Evolutionary conservation across 2,797 vertebrate genomes (phyloP).

Genomic region (Antennarius maculatus): DNA sequence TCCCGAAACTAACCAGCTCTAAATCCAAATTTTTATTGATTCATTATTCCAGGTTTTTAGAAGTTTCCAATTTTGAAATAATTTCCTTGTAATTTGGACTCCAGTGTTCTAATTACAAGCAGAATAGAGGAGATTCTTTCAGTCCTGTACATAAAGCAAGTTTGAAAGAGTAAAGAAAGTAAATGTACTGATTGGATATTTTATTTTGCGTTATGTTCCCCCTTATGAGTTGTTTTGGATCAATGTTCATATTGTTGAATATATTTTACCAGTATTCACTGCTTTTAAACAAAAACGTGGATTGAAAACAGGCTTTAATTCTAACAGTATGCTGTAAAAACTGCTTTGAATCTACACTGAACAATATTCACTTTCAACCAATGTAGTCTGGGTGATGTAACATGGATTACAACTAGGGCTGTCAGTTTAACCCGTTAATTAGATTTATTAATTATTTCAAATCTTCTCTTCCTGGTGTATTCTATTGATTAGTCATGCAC

Average conservation of each 20-base stretch:
- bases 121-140: background rate
- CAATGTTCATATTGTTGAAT: background rate
- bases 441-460: too few species aligned
- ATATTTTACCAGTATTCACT: too few species aligned
- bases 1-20: background rate
- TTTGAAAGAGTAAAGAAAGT: background rate
- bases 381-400: too few species aligned
- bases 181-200: too few species aligned
- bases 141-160: background rate
- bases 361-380: too few species aligned
- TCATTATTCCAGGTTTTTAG: background rate
- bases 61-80: background rate
- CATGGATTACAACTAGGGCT: too few species aligned
- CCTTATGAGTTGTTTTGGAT: background rate
- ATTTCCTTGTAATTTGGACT: background rate
- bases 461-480: too few species aligned
- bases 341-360: too few species aligned
- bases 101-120: background rate
- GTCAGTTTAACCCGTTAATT: too few species aligned
- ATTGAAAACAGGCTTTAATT: background rate
- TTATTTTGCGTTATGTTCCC: too few species aligned
- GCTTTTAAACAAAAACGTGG: too few species aligned
- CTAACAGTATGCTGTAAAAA: background rate
- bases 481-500: too few species aligned
- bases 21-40: background rate